Percentiles rank a stretch among this genome's conserved stretches.
Conservation (phyloP, 2,888 invertebrate genomes). For the Habroteleia sp. region DNA sequence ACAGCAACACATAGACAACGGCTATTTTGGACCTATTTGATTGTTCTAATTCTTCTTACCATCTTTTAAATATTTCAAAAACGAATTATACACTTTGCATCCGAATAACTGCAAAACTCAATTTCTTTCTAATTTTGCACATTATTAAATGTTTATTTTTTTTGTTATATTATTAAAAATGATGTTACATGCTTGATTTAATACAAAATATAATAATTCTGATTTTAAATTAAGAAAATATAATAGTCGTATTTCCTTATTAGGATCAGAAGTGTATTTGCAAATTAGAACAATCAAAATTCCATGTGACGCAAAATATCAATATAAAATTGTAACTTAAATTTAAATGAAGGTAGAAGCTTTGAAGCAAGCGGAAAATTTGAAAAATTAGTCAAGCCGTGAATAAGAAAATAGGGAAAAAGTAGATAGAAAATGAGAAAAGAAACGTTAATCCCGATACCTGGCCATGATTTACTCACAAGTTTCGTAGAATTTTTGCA, state of each 20-base stretch:
- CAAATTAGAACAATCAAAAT: conserved; percentile 40
- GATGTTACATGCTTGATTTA: no score
- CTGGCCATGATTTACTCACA: neutral
- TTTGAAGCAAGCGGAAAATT: conserved; percentile 29
- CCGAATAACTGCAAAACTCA: neutral
- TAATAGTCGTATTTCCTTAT: no score
- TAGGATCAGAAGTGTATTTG: no score
- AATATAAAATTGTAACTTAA: conserved; percentile 27
- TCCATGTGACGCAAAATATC: conserved; percentile 23
- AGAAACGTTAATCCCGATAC: conserved; percentile 11
- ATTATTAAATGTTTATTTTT: no score
- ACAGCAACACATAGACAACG: conserved; percentile 79
- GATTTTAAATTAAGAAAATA: no score
- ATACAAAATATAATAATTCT: no score
- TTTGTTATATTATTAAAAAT: neutral
- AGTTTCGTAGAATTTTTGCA: neutral
- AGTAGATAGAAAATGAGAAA: neutral
- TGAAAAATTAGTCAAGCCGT: conserved; percentile 20
- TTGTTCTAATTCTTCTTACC: conserved; percentile 57
- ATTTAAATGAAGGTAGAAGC: conserved; percentile 13
- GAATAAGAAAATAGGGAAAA: conserved; percentile 1
- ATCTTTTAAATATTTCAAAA: no score
- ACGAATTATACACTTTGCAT: no score
- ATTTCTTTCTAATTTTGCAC: no score
- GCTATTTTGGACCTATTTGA: conserved; percentile 33